Base-by-base conservation (phyloP, 2,888 invertebrate genomes). In the Torymus auratus region DNA sequence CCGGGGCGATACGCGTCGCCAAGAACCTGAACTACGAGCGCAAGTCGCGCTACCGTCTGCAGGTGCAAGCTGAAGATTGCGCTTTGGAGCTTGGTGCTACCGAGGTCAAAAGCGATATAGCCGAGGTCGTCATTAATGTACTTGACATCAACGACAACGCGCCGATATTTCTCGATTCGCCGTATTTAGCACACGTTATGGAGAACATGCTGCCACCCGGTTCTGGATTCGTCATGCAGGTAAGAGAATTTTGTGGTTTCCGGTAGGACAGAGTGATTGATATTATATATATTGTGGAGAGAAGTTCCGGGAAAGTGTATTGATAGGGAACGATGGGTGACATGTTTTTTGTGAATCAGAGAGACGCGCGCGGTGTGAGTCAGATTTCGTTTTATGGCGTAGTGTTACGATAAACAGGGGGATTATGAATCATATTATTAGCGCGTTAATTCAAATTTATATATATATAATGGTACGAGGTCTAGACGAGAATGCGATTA, bases 21-120 rank as follows among this genome's bases (percentile, higher is more conserved):
- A 97, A 98, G 91, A 97, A 97, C 89, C 92, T 99, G 28, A 98
- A 99, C 91, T 98, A 95, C 91, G 98, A 99, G 92, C 93, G 98
- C 55, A 96, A 96, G 89, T 94, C 95, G 62, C 94, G 95, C 41
- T 98, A 98, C 89, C 92, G 95, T 60, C 91, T 99, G 83, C 96
- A 94, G 0, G 95, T 99, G 52, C 94, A 95, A 84, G 98, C 97
- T 0, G 97, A 98, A 91, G 97, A 97, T 91, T 96, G 96, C 88
- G 96, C 96, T 94, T 12, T 53, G 13, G 78, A 82, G 56, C 20
- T 81, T 10, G 78, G 41, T 85, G 93, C 94, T 84, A 92, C 91
- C 41, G 41, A 41, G 41, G 41, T 41, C 41, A 41, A 7, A 7
- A 41, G 93, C 89, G 96, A 95, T 92, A 96, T 94, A 78, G 96